A percentile compares a stretch with the other conserved stretches of the same genome.
Conservation (phyloP, 1,140 invertebrate species). For the Drosophila ficusphila region DNA sequence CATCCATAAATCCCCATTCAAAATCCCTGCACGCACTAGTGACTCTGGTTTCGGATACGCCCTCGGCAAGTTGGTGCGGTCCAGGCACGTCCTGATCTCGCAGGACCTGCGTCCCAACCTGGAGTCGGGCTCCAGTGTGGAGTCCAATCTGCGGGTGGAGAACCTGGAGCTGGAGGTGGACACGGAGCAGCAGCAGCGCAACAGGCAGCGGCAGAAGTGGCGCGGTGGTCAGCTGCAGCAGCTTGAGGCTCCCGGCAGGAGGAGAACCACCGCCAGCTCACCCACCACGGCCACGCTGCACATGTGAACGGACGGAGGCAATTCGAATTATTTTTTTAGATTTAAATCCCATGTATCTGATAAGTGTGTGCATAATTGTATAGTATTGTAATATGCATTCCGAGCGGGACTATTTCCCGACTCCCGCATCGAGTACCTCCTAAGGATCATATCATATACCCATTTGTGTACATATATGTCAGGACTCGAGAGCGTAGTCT, state of each 20-base stretch:
- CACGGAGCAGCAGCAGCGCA: slow-evolving; percentile 9
- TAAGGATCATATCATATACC: slow-evolving; percentile 35
- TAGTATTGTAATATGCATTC: slow-evolving; percentile 24
- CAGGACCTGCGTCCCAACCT: background rate
- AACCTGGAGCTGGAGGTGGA: slow-evolving; percentile 48
- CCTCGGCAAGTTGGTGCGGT: slow-evolving; percentile 15
- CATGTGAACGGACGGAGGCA: slow-evolving; percentile 36
- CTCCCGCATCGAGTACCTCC: slow-evolving; percentile 13
- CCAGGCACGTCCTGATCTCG: slow-evolving; percentile 16
- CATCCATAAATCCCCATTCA: slow-evolving; percentile 16
- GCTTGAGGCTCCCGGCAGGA: background rate
- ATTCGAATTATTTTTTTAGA: slow-evolving; percentile 15
- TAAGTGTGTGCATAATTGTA: slow-evolving; percentile 37
- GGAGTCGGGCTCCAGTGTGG: background rate
- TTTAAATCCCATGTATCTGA: slow-evolving; percentile 2
- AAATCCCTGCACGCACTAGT: slow-evolving; percentile 39
- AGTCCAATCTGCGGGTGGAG: slow-evolving; percentile 33
- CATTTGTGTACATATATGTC: slow-evolving; percentile 11
- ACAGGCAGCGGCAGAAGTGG: slow-evolving; percentile 28
- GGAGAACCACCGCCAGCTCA: slow-evolving; percentile 1
- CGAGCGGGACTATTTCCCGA: slow-evolving; percentile 33
- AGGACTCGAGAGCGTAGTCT: background rate
- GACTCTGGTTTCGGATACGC: slow-evolving; percentile 37
- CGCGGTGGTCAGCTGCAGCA: background rate
- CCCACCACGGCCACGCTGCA: slow-evolving; percentile 56